phyloP scores from a whole-genome alignment of 2,797 vertebrate genomes.

The Schizopygopsis pylzovi region DNA sequence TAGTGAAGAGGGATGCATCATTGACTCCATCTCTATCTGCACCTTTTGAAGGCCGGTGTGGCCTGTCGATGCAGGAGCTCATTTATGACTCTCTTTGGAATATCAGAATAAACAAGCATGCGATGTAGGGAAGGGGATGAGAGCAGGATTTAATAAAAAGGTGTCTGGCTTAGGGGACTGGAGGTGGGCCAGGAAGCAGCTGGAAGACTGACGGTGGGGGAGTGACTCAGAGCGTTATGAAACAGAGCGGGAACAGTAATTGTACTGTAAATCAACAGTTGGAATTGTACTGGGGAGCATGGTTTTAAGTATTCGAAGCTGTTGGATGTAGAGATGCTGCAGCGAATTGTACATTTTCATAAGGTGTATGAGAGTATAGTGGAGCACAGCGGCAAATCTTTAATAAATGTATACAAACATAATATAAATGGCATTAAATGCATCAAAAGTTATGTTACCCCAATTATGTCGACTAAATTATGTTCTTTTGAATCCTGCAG shows the following conservation, averaged over 20 bases:
- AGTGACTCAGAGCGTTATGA: conserved; percentile 10
- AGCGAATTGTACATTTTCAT: background rate
- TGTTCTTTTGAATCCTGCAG: background rate
- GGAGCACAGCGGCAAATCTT: background rate
- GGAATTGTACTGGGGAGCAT: background rate
- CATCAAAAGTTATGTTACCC: background rate
- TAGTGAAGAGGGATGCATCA: conserved; percentile 25
- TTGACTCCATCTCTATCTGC: conserved; percentile 35
- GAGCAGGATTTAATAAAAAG: conserved; percentile 4
- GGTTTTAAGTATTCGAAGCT: background rate
- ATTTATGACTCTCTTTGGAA: conserved; percentile 41
- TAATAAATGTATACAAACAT: background rate
- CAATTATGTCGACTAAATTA: background rate
- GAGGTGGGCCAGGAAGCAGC: conserved; percentile 36
- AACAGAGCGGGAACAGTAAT: conserved; percentile 25
- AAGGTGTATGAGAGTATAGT: background rate
- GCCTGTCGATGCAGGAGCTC: conserved; percentile 27
- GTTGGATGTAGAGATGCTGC: background rate
- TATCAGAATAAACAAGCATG: conserved; percentile 33
- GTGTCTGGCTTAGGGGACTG: conserved; percentile 23
- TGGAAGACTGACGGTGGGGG: conserved; percentile 30
- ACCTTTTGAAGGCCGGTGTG: conserved; percentile 6
- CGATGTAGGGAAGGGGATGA: background rate
- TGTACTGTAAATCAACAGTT: conserved; percentile 29
- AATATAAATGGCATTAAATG: background rate